These are phyloP conservation scores for Neoscelio sp. DNA, from an alignment of 2,888 invertebrate genomes.

Conservation along the genomic window DNA sequence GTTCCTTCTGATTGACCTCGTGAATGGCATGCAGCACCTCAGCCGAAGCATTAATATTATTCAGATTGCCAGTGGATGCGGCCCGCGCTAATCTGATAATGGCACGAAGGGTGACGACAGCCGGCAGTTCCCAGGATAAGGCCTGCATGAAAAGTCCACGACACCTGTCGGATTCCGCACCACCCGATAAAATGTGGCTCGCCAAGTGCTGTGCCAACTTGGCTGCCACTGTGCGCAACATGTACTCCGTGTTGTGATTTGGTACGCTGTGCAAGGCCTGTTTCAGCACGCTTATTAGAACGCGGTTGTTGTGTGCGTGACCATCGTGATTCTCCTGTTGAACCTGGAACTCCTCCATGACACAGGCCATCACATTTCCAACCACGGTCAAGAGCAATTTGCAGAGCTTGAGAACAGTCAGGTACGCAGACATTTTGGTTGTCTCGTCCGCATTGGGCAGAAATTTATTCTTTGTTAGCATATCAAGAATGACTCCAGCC, in stretches of 20 bases:
- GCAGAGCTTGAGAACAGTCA: constrained; percentile 93
- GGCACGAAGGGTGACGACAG: constrained; percentile 89
- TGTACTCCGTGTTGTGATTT: constrained; percentile 92
- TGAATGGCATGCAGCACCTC: constrained; percentile 88
- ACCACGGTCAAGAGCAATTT: constrained; percentile 95
- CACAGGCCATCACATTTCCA: constrained; percentile 90
- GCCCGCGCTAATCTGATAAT: constrained; percentile 92
- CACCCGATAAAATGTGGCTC: constrained; percentile 86
- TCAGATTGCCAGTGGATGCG: constrained; percentile 88
- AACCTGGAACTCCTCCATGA: constrained; percentile 85
- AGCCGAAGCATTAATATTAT: constrained; percentile 85
- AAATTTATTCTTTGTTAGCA: constrained; percentile 94
- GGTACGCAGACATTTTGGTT: constrained; percentile 92
- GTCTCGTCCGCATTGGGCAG: constrained; percentile 91
- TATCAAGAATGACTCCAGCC: constrained; percentile 89
- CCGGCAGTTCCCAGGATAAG: constrained; percentile 88
- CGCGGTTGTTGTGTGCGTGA: constrained; percentile 79
- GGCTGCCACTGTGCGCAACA: constrained; percentile 92
- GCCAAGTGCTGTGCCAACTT: constrained; percentile 93
- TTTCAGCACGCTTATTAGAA: constrained; percentile 86
- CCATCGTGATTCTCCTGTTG: constrained; percentile 82
- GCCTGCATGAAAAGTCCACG: constrained; percentile 85
- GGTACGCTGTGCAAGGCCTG: constrained; percentile 94
- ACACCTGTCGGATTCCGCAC: constrained; percentile 84
- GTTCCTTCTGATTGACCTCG: constrained; percentile 85